Percentiles rank a stretch among this genome's conserved stretches.
These are phyloP conservation scores for Deilephila elpenor DNA, from an alignment of 2,888 invertebrate species.

Conservation along the genomic window DNA sequence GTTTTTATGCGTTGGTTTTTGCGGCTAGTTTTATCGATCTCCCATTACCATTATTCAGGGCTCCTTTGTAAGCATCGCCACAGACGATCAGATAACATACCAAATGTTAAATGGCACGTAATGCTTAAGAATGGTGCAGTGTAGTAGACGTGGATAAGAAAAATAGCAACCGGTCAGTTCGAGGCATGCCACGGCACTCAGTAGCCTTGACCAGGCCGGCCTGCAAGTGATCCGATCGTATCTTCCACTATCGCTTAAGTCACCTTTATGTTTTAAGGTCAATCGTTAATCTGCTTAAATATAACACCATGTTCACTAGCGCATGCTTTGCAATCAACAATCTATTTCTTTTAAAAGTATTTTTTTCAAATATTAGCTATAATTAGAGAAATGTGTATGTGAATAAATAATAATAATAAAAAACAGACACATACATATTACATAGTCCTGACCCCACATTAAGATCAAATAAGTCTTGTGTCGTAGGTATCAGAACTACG, in stretches of 20 bases:
- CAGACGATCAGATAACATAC: constrained; percentile 77
- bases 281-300: constrained; percentile 55
- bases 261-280: constrained; percentile 52
- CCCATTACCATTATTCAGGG: constrained; percentile 44
- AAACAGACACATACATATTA: no score
- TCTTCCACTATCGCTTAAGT: constrained; percentile 56
- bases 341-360: neutral
- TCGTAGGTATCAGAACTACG: no score
- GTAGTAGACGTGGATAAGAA: constrained; percentile 57
- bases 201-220: constrained; percentile 68
- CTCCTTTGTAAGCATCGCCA: constrained; percentile 68
- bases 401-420: no score
- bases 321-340: neutral
- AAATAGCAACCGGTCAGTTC: constrained; percentile 57
- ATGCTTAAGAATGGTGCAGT: constrained; percentile 67
- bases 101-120: constrained; percentile 78
- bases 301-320: constrained; percentile 40
- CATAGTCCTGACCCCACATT: no score
- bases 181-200: constrained; percentile 47
- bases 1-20: constrained; percentile 46
- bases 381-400: no score
- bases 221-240: constrained; percentile 66
- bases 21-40: constrained; percentile 66
- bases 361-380: no score
- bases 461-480: no score